Evolutionary conservation across 2,888 invertebrate genomes (phyloP).

Genomic region (Torymus texanus): DNA sequence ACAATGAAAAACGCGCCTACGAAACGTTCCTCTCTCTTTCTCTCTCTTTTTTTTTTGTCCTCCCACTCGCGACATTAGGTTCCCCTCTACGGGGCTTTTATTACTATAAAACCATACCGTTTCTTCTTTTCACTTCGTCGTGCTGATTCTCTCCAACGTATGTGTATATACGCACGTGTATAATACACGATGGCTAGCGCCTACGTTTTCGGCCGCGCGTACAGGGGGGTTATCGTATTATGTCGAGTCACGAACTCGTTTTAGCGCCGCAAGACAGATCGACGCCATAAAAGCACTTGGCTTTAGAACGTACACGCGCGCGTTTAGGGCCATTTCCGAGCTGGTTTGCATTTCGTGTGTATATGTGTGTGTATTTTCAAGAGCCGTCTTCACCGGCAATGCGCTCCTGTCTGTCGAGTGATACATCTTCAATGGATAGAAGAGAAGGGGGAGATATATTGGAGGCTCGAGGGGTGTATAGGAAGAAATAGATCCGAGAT

Average conservation of each 20-base stretch:
- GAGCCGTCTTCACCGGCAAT: slow-evolving; percentile 30
- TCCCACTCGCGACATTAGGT: slow-evolving; percentile 3
- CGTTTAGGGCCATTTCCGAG: slow-evolving; percentile 7
- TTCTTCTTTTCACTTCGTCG: slow-evolving; percentile 55
- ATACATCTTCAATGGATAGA: slow-evolving; percentile 14
- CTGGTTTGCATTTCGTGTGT: slow-evolving; percentile 31
- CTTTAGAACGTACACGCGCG: slow-evolving; percentile 15
- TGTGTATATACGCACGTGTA: too few relatives aligned
- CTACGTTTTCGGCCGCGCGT: slow-evolving; percentile 3
- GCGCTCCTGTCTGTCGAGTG: slow-evolving; percentile 5
- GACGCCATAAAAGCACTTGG: slow-evolving; percentile 71
- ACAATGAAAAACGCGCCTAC: background rate
- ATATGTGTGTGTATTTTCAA: background rate
- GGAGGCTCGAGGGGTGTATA: slow-evolving; percentile 3
- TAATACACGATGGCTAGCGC: slow-evolving; percentile 18
- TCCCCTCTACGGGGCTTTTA: slow-evolving; percentile 21
- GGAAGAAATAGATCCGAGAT: slow-evolving; percentile 34
- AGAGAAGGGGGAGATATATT: background rate
- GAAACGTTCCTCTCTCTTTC: background rate
- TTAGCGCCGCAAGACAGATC: slow-evolving; percentile 72
- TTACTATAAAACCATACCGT: slow-evolving; percentile 1
- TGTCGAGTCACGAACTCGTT: slow-evolving; percentile 75
- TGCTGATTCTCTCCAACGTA: background rate
- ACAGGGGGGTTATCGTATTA: slow-evolving; percentile 70
- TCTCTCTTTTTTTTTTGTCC: slow-evolving; percentile 15